These are phyloP conservation scores for Peromyscus eremicus DNA, from an alignment of 2,797 vertebrate genomes.

Conservation along the genomic window DNA sequence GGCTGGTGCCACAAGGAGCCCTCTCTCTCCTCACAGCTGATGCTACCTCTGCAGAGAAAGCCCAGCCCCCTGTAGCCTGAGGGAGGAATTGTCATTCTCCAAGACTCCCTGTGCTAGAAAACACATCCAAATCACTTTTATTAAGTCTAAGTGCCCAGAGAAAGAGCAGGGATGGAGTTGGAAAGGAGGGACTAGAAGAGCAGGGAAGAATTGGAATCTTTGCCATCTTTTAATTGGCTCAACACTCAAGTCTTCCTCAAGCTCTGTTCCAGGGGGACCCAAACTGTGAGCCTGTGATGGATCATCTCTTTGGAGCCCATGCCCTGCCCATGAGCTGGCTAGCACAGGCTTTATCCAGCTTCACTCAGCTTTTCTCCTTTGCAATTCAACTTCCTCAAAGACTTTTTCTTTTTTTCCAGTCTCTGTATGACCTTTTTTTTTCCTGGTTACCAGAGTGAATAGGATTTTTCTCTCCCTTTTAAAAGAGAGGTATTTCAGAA, in stretches of 20 bases:
- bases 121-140: conserved; percentile 48
- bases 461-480: neutral
- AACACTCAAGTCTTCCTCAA: neutral
- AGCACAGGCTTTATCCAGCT: neutral
- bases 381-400: conserved; percentile 28
- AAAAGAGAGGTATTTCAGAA: neutral
- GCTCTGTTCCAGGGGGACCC: neutral
- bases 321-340: neutral
- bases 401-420: neutral
- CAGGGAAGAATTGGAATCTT: neutral
- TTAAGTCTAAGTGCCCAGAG: conserved; percentile 6
- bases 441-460: conserved; percentile 4
- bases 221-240: neutral
- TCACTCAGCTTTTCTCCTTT: neutral
- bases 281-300: neutral
- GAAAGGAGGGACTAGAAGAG: neutral
- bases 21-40: neutral
- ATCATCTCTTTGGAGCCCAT: neutral
- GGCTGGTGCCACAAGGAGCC: neutral
- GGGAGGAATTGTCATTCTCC: neutral
- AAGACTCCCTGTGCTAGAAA: conserved; percentile 13
- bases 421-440: neutral
- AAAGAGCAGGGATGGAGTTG: neutral
- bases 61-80: neutral
- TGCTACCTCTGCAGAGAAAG: neutral